These are phyloP conservation scores for Drosophila macrospina DNA, from an alignment of 2,888 invertebrate genomes.

Conservation along the genomic window DNA sequence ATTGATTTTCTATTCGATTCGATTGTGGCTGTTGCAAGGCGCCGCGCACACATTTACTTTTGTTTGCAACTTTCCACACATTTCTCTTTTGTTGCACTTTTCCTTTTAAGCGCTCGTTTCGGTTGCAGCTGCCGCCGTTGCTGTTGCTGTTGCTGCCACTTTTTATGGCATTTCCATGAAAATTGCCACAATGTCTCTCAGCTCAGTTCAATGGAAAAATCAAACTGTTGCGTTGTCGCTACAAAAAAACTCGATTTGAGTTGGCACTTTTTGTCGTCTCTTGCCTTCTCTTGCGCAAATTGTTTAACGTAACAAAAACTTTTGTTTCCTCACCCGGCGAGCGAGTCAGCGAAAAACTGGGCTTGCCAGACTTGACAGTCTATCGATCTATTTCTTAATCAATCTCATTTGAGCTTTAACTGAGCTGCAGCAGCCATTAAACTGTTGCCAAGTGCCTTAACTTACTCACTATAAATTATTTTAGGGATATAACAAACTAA, in stretches of 20 bases:
- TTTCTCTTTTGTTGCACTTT: constrained; percentile 76
- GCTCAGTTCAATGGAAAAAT: constrained; percentile 68
- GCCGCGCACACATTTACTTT: constrained; percentile 64
- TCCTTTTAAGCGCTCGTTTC: constrained; percentile 69
- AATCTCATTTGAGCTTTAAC: background rate
- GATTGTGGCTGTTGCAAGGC: constrained; percentile 3
- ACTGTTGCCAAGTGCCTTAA: too few species aligned
- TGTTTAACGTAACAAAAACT: constrained; percentile 42
- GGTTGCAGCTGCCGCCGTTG: constrained; percentile 12
- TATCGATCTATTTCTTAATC: too few species aligned
- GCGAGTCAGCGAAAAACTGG: background rate
- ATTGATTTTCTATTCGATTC: constrained; percentile 27
- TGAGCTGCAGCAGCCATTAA: background rate
- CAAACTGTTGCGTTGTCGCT: constrained; percentile 67
- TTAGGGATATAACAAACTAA: too few species aligned
- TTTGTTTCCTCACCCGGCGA: constrained; percentile 4
- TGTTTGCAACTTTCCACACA: constrained; percentile 76
- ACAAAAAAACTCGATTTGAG: constrained; percentile 38
- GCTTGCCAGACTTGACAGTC: background rate
- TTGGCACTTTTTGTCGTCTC: constrained; percentile 45
- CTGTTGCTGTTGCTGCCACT: constrained; percentile 38
- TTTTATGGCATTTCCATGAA: constrained; percentile 78
- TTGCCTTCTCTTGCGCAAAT: constrained; percentile 40
- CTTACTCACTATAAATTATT: too few species aligned
- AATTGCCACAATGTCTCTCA: constrained; percentile 56